Conservation (phyloP, 2,797 vertebrate species). For the Chiroxiphia lanceolata region DNA sequence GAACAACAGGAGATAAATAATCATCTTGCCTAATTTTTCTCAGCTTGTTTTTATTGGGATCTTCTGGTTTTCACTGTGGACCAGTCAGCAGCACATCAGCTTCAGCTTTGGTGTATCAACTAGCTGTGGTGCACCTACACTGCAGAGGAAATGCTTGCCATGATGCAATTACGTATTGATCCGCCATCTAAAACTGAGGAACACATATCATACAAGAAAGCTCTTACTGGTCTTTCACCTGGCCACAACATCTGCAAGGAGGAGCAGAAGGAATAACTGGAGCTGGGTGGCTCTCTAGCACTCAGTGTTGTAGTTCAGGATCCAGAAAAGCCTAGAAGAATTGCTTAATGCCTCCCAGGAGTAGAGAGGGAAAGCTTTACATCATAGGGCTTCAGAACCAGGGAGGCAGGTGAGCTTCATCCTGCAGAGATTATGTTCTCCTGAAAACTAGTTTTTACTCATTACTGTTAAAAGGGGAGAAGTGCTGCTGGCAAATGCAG, state of each 20-base stretch:
- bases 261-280: background rate
- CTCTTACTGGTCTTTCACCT: background rate
- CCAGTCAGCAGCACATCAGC: background rate
- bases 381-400: background rate
- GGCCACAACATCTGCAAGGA: background rate
- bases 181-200: background rate
- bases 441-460: background rate
- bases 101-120: background rate
- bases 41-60: background rate
- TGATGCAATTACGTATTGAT: fast-evolving
- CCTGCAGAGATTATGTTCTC: background rate
- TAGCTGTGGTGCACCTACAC: background rate
- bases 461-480: background rate
- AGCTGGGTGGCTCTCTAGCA: background rate
- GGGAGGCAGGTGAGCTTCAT: background rate
- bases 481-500: background rate
- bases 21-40: background rate
- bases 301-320: background rate
- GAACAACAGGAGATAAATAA: background rate
- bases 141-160: background rate
- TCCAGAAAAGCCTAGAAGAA: background rate
- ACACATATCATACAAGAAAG: fast-evolving
- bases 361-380: background rate
- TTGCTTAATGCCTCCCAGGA: background rate
- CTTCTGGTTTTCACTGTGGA: background rate